Conservation (phyloP, 1,140 invertebrate species). For the Acyrthosiphon pisum region DNA sequence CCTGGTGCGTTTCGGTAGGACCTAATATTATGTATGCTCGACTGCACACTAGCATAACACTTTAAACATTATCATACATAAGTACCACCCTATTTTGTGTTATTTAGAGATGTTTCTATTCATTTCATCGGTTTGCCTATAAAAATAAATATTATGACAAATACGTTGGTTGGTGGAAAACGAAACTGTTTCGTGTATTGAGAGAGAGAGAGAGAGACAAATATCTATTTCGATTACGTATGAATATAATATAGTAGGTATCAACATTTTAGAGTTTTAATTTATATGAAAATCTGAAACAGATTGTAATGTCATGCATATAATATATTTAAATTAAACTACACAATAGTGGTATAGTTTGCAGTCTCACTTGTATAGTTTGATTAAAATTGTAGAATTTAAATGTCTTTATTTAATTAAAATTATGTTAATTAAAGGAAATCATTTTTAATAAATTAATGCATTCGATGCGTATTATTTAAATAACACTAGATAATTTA, state of each 20-base stretch:
- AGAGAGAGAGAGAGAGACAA: not conserved
- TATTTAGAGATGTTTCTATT: not conserved
- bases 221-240: not conserved
- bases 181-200: not conserved
- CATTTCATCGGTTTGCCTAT: not conserved
- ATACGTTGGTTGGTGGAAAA: not conserved
- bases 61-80: constrained; percentile 2
- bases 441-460: constrained; percentile 4
- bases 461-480: not conserved
- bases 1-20: not conserved
- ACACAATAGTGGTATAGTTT: not conserved
- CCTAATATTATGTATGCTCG: constrained; percentile 5
- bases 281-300: not conserved
- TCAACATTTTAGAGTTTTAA: not conserved
- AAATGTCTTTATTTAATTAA: not conserved
- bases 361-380: not conserved
- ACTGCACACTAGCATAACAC: not conserved
- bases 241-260: not conserved
- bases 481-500: not conserved
- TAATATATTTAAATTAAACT: not conserved
- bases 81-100: not conserved
- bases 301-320: not conserved
- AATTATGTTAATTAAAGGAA: not conserved
- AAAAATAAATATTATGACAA: not conserved
- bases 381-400: not conserved